A percentile compares a stretch with the other conserved stretches of the same genome.
Evolutionary conservation across 2,113 vertebrate species (phyloP).

Genomic region (Chaetodon trifascialis): DNA sequence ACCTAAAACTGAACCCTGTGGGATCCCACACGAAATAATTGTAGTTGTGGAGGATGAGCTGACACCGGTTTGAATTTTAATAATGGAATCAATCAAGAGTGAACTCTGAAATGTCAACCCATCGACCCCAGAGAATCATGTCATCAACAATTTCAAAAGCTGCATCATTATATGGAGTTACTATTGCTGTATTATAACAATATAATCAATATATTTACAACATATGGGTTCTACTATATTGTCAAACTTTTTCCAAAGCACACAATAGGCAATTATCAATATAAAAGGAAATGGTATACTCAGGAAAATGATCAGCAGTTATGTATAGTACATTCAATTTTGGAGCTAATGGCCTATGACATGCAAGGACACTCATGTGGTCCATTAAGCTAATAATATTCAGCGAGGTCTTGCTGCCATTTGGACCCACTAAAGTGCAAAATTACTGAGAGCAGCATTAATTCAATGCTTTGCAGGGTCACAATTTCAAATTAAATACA

Average conservation of each 20-base stretch:
- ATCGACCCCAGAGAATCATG: no score
- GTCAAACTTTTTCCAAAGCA: neutral
- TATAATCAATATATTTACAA: neutral
- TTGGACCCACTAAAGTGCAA: slow-evolving; percentile 22
- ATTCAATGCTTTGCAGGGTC: neutral
- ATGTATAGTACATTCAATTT: slow-evolving; percentile 26
- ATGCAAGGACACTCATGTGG: slow-evolving; percentile 34
- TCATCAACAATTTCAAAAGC: no score
- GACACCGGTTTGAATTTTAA: no score
- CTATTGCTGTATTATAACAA: neutral
- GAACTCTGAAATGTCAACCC: no score
- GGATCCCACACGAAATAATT: no score
- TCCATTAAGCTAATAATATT: slow-evolving; percentile 48
- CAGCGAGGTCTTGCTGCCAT: slow-evolving; percentile 10
- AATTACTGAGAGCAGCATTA: slow-evolving; percentile 11
- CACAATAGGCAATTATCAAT: neutral
- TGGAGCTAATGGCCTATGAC: slow-evolving; percentile 24
- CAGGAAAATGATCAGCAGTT: slow-evolving; percentile 16
- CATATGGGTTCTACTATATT: neutral
- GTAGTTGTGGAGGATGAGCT: no score
- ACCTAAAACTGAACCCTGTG: no score
- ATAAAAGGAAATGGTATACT: slow-evolving; percentile 10
- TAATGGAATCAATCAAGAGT: no score
- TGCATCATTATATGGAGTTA: neutral
- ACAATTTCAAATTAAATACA: slow-evolving; percentile 17